Percentiles rank a stretch among this genome's conserved stretches.
Conservation (phyloP, 2,113 vertebrate species). For the Sarotherodon lohbergeri region DNA sequence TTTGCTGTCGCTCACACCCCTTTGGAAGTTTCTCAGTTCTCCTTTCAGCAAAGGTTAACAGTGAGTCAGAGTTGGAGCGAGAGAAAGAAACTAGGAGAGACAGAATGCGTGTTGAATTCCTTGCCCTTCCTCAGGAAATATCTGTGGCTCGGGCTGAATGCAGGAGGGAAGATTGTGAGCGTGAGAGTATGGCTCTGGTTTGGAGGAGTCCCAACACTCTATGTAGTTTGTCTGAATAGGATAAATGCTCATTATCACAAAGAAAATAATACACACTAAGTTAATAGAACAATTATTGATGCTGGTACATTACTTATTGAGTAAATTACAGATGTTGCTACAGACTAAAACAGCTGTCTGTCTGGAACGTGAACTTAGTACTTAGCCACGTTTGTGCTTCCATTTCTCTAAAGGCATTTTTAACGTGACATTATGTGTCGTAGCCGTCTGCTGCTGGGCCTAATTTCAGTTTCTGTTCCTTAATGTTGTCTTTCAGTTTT, state of each 20-base stretch:
- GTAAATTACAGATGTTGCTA: background rate
- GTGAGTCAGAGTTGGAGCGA: slow-evolving; percentile 17
- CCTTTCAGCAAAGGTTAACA: slow-evolving; percentile 34
- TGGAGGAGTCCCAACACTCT: background rate
- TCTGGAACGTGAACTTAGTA: background rate
- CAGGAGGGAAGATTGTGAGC: slow-evolving; percentile 52
- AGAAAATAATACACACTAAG: background rate
- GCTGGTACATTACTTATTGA: background rate
- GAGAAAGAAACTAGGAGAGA: slow-evolving; percentile 21
- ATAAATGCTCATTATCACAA: background rate
- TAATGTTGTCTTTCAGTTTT: background rate
- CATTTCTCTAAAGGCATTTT: background rate
- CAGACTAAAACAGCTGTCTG: background rate
- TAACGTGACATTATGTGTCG: background rate
- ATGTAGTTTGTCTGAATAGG: background rate
- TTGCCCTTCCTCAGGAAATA: slow-evolving; percentile 76
- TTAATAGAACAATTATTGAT: background rate
- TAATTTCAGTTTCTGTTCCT: slow-evolving; percentile 21
- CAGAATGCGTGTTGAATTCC: slow-evolving; percentile 55
- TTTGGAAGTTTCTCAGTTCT: background rate
- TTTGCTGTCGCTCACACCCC: background rate
- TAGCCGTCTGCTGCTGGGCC: background rate
- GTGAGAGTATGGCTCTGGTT: slow-evolving; percentile 54
- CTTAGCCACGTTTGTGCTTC: background rate
- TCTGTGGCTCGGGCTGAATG: slow-evolving; percentile 58